Evolutionary conservation across 2,888 invertebrate genomes (phyloP).

Genomic region (Lasioglossum malachurum): DNA sequence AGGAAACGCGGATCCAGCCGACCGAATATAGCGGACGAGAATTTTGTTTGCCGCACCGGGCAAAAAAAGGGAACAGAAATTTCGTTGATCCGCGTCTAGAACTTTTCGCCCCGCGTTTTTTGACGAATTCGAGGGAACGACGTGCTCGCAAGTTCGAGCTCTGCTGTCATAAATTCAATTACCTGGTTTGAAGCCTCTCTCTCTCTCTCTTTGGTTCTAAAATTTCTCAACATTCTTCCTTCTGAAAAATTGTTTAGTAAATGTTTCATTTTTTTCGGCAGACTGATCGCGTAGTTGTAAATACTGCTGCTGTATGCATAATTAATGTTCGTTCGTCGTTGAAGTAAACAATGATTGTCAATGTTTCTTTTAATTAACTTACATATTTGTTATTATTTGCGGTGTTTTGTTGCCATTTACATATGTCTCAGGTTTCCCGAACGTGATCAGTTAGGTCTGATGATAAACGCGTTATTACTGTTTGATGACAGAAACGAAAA

Average conservation of each 20-base stretch:
- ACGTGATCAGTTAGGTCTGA: neutral
- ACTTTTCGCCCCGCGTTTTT: neutral
- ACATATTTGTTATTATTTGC: neutral
- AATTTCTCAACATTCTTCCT: neutral
- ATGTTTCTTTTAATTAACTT: neutral
- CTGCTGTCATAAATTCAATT: neutral
- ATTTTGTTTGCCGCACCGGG: slow-evolving; percentile 24
- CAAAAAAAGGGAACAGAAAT: slow-evolving; percentile 27
- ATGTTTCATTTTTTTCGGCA: neutral
- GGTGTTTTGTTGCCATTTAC: neutral
- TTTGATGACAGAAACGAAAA: neutral
- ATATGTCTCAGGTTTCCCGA: neutral
- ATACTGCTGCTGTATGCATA: neutral
- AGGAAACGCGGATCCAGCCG: neutral
- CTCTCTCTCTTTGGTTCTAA: neutral
- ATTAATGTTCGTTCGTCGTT: neutral
- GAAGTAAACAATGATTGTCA: neutral
- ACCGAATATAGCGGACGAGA: slow-evolving; percentile 6
- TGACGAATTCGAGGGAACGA: neutral
- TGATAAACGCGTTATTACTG: neutral
- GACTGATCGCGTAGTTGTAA: neutral
- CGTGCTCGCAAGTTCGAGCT: neutral
- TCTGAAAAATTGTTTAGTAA: neutral
- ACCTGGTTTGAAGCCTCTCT: neutral
- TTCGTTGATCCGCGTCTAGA: neutral